These are phyloP conservation scores for Gasterosteus aculeatus DNA, from an alignment of 2,113 vertebrate species.

Conservation along the genomic window DNA sequence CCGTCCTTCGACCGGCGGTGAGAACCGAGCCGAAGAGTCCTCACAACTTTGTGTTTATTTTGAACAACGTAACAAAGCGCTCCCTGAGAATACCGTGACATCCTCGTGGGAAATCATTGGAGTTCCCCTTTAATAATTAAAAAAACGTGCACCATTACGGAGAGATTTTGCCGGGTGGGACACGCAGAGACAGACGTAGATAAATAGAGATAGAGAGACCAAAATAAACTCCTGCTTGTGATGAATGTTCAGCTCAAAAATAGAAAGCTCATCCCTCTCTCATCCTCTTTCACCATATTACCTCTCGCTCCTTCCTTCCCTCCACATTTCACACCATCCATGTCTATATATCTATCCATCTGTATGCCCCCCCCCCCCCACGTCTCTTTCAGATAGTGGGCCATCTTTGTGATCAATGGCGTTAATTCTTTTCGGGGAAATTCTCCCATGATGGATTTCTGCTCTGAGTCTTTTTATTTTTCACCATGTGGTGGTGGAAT, in stretches of 20 bases:
- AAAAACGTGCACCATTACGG: background rate
- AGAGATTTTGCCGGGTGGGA: background rate
- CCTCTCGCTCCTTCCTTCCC: constrained; percentile 32
- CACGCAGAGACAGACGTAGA: constrained; percentile 32
- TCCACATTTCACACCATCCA: constrained; percentile 48
- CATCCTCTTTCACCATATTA: constrained; percentile 53
- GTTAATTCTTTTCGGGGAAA: constrained; percentile 70
- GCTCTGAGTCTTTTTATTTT: background rate
- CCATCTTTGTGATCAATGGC: constrained; percentile 76
- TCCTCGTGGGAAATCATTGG: background rate
- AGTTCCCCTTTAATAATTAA: background rate
- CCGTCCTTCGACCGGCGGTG: too few relatives aligned
- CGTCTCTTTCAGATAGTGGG: constrained; percentile 48
- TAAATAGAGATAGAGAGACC: constrained; percentile 46
- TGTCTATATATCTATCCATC: constrained; percentile 58
- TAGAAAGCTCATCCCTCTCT: constrained; percentile 75
- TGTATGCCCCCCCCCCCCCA: constrained; percentile 30
- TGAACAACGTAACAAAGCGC: background rate
- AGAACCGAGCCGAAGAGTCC: background rate
- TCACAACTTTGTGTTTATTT: background rate
- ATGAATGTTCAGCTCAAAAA: constrained; percentile 74
- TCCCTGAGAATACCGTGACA: background rate
- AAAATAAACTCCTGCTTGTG: constrained; percentile 69
- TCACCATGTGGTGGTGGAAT: background rate
- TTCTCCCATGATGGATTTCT: constrained; percentile 64